Base-by-base conservation (phyloP, 2,113 vertebrate species). In the Salvator merianae region DNA sequence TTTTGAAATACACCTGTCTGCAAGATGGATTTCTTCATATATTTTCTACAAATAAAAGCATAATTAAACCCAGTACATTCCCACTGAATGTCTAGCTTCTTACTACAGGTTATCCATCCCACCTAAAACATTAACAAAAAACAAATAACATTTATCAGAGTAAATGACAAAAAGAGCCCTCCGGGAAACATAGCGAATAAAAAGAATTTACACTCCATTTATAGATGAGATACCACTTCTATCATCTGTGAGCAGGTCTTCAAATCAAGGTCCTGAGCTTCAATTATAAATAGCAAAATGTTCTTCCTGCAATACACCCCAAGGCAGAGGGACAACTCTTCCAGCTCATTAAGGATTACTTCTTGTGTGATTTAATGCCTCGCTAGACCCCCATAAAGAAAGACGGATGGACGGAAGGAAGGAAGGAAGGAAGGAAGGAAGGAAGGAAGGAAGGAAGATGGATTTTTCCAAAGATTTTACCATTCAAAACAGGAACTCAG, bases 291-390 rank as follows among this genome's bases (percentile, higher is more conserved):
- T 40, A 62, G 82, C 90, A 80, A 80, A 91, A 87, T 82, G 69
- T 1, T 40, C 81, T 0, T 0, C 65, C 91, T 89, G 82, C 81
- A 81, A 81, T 0, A 1, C 81, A 0, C 84, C 92, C 83, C 6
- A 2, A 77, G 92, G 93, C 88, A 1, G 86, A 87, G 87, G 89
- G 89, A 92, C 92, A 94, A 93, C 86, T 88, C 88, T 94, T 94
- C 92, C 92, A 92, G 88, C 92, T 94, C 90, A 94, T 94, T 94
- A 93, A 89, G 84, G 89, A 93, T 90, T 86, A 91, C 83, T 93
- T 91, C 93, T 92, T 69, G 86, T 73, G 85, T 83, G 38, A 92
- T 93, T 93, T 94, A 90, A 91, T 88, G 90, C 91, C 92, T 94
- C 91, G 81, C 88, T 89, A 93, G 89, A 84, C 91, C 84, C 85